Conservation (phyloP, 1,140 invertebrate species). For the Scaptodrosophila lebanonensis region DNA sequence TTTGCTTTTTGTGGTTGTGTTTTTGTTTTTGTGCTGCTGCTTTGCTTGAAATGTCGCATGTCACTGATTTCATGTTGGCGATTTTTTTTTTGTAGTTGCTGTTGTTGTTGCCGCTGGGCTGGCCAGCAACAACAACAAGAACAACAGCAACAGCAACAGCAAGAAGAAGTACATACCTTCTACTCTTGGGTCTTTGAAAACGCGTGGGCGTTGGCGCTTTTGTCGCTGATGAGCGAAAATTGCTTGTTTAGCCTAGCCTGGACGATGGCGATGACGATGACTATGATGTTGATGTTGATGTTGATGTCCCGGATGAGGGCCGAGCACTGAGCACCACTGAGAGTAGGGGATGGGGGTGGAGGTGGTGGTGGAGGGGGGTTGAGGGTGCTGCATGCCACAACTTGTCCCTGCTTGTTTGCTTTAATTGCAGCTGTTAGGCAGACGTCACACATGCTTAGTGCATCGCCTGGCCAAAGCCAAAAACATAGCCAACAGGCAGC, state of each 20-base stretch:
- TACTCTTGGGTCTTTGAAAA: slow-evolving; percentile 16
- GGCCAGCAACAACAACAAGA: background rate
- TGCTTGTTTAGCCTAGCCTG: slow-evolving; percentile 40
- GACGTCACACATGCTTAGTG: slow-evolving; percentile 8
- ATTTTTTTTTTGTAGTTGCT: slow-evolving; percentile 47
- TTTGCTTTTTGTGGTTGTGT: slow-evolving; percentile 1
- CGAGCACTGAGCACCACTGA: too few species aligned
- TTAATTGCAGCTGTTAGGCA: slow-evolving; percentile 48
- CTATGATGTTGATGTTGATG: too few species aligned
- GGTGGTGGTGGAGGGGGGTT: background rate
- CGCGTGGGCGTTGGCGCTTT: slow-evolving; percentile 50
- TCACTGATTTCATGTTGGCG: slow-evolving; percentile 68
- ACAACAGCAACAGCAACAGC: too few species aligned
- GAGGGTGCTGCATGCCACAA: background rate
- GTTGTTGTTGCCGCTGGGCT: background rate
- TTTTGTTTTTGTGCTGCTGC: slow-evolving; percentile 12
- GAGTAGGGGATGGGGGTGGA: too few species aligned
- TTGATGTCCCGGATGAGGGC: too few species aligned
- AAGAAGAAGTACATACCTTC: too few species aligned
- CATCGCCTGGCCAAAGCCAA: slow-evolving; percentile 7
- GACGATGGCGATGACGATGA: too few species aligned
- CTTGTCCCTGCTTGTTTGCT: slow-evolving; percentile 44
- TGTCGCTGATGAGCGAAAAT: slow-evolving; percentile 48
- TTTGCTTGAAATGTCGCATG: slow-evolving; percentile 67
- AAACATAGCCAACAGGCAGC: background rate